These are phyloP conservation scores for Vollenhovia emeryi DNA, from an alignment of 1,140 invertebrate genomes.

Conservation along the genomic window DNA sequence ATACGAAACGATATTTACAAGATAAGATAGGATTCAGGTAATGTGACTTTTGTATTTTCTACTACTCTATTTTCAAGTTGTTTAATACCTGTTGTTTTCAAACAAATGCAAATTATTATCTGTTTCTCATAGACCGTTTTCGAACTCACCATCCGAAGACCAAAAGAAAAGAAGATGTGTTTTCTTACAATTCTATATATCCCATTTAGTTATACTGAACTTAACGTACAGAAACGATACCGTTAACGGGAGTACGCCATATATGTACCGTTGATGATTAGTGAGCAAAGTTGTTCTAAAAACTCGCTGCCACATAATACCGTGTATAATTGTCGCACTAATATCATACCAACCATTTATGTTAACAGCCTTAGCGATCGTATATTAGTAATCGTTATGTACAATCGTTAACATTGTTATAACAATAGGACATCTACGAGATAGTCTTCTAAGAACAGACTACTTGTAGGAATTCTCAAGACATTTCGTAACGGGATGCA, in stretches of 20 bases:
- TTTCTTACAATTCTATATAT: background rate
- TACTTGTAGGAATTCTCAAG: conserved; percentile 5
- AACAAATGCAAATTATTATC: background rate
- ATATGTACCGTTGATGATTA: conserved; percentile 18
- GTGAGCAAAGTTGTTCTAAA: conserved; percentile 6
- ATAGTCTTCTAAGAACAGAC: conserved; percentile 3
- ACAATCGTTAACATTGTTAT: conserved; percentile 43
- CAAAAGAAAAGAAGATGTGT: background rate
- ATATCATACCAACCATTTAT: background rate
- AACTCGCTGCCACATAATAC: background rate
- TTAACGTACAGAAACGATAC: conserved; percentile 12
- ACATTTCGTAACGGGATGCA: conserved; percentile 31
- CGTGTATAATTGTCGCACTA: background rate
- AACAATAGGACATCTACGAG: background rate
- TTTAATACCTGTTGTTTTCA: background rate
- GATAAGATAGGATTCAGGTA: background rate
- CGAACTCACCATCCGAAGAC: background rate
- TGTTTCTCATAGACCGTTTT: background rate
- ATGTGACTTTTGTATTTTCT: background rate
- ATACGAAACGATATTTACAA: conserved; percentile 11
- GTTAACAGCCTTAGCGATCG: background rate
- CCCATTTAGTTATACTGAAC: background rate
- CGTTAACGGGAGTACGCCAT: conserved; percentile 24
- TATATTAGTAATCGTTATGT: conserved; percentile 34
- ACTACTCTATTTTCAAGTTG: background rate